These are phyloP conservation scores for Eulithis prunata DNA, from an alignment of 2,888 invertebrate genomes.

Conservation along the genomic window DNA sequence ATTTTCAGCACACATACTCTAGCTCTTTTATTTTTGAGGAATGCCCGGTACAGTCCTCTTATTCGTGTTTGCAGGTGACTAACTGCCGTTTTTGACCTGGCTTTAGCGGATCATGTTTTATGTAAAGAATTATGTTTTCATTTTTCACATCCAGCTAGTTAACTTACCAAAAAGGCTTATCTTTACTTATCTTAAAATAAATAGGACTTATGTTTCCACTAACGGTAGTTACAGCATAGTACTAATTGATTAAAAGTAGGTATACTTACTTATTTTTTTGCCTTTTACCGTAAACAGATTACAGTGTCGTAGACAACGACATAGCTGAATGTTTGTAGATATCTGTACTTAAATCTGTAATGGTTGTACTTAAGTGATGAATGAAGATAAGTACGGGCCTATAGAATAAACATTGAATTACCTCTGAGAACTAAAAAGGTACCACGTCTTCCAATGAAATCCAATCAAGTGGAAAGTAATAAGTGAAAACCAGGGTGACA, in stretches of 20 bases:
- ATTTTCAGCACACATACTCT: constrained; percentile 23
- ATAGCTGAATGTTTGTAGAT: neutral
- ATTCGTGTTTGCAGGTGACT: constrained; percentile 26
- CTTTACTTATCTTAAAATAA: too few species aligned
- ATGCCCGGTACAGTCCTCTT: constrained; percentile 5
- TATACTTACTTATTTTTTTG: constrained; percentile 29
- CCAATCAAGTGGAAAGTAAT: constrained; percentile 46
- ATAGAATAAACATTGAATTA: constrained; percentile 38
- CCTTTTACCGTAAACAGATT: constrained; percentile 46
- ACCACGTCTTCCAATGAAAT: constrained; percentile 32
- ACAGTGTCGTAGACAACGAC: constrained; percentile 37
- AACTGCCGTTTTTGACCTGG: constrained; percentile 18
- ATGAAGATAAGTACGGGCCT: too few species aligned
- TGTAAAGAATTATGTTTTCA: neutral
- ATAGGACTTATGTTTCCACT: neutral
- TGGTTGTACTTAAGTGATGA: too few species aligned
- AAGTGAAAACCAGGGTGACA: constrained; percentile 31
- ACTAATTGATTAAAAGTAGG: constrained; percentile 44
- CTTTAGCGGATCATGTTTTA: constrained; percentile 8
- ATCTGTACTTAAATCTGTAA: too few species aligned
- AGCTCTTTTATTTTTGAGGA: constrained; percentile 26
- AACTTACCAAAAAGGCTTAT: too few species aligned
- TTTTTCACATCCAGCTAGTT: neutral
- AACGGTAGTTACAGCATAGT: too few species aligned
- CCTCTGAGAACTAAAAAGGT: constrained; percentile 42